phyloP scores from a whole-genome alignment of 1,140 invertebrate genomes.

The Drosophila melanica region DNA sequence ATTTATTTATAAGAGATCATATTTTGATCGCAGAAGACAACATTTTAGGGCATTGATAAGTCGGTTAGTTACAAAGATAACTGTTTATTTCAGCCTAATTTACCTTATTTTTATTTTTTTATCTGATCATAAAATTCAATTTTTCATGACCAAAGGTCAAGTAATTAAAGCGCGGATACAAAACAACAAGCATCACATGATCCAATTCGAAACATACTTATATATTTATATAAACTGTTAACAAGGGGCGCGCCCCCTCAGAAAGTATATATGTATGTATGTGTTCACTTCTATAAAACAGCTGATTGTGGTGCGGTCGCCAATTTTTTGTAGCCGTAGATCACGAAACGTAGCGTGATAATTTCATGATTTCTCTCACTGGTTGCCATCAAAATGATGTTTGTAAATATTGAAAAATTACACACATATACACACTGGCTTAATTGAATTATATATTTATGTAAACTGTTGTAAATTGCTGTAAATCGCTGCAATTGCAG shows the following conservation, averaged over 20 bases:
- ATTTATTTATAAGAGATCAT: neutral
- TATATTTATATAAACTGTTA: conserved; percentile 7
- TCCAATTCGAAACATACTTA: conserved; percentile 34
- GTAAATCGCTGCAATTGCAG: conserved; percentile 24
- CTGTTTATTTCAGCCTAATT: neutral
- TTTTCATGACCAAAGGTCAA: conserved; percentile 62
- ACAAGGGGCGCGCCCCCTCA: conserved; percentile 1
- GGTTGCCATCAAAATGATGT: conserved; percentile 35
- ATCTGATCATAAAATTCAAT: conserved; percentile 61
- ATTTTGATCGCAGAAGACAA: neutral
- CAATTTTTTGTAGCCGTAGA: conserved; percentile 25
- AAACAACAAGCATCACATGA: conserved; percentile 63
- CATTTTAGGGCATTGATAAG: neutral
- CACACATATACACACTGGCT: neutral
- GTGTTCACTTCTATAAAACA: conserved; percentile 16
- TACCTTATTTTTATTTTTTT: conserved; percentile 42
- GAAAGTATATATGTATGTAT: conserved; percentile 1
- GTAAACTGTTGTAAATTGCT: conserved; percentile 22
- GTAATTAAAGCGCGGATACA: conserved; percentile 48
- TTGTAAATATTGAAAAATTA: conserved; percentile 13
- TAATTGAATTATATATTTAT: conserved; percentile 26
- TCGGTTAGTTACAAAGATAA: neutral
- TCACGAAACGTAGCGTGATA: conserved; percentile 61
- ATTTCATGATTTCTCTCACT: conserved; percentile 49
- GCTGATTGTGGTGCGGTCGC: conserved; percentile 27